Conservation (phyloP, 37 sponge, comb jelly and placozoan genomes). For the Bolinopsis microptera region DNA sequence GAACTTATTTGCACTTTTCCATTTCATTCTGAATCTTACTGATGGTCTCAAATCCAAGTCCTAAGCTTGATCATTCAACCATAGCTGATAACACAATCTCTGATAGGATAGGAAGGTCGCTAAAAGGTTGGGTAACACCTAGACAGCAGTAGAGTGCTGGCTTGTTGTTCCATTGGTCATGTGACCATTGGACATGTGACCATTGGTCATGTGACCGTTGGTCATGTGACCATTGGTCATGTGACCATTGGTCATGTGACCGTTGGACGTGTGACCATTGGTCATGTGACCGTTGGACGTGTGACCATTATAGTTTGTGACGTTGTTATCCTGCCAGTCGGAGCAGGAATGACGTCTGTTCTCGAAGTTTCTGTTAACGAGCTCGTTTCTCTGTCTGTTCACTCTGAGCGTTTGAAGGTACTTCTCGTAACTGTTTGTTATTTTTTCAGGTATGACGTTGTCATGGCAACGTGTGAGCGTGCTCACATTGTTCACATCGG, state of each 20-base stretch:
- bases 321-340: not conserved
- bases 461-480: not conserved
- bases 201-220: too few relatives aligned
- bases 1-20: not conserved
- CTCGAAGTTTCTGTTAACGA: not conserved
- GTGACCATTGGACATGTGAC: too few relatives aligned
- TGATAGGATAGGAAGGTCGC: not conserved
- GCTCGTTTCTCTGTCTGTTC: constrained; percentile 7
- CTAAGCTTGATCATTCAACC: too few relatives aligned
- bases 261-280: too few relatives aligned
- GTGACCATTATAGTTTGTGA: too few relatives aligned
- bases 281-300: too few relatives aligned
- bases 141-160: not conserved
- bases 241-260: too few relatives aligned
- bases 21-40: not conserved
- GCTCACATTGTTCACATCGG: not conserved
- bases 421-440: constrained; percentile 7
- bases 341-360: not conserved
- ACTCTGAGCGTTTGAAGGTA: constrained; percentile 18
- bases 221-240: too few relatives aligned
- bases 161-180: not conserved
- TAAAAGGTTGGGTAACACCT: not conserved
- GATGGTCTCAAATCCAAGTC: too few relatives aligned
- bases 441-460: constrained; percentile 5
- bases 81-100: not conserved